Conservation (phyloP, 1,140 invertebrate species). For the Dendroctonus ponderosae region DNA sequence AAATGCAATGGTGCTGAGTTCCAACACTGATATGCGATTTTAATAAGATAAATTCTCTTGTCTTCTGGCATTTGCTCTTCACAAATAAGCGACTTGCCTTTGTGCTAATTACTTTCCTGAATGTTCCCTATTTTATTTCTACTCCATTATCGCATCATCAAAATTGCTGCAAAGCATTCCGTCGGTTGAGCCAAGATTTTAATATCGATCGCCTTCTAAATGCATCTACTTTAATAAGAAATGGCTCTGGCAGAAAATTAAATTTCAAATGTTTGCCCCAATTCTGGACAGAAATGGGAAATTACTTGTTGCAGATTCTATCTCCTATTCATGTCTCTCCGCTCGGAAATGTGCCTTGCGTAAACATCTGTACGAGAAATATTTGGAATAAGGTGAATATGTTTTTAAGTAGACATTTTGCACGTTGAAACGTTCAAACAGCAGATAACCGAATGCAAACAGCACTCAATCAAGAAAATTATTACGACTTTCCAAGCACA, state of each 20-base stretch:
- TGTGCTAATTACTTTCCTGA: constrained; percentile 3
- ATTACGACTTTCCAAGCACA: not conserved
- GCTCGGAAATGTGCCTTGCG: not conserved
- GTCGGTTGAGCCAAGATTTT: not conserved
- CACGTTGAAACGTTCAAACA: not conserved
- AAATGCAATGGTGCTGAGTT: no score
- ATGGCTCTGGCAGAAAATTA: constrained; percentile 9
- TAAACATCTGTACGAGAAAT: not conserved
- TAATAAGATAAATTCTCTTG: no score
- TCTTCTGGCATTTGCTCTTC: no score
- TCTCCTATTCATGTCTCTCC: not conserved
- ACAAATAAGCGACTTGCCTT: no score
- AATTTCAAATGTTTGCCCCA: constrained; percentile 4
- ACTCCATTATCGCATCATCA: constrained; percentile 12
- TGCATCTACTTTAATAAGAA: constrained; percentile 4
- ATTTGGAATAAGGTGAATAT: not conserved
- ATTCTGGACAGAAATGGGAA: constrained; percentile 1
- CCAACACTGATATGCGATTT: no score
- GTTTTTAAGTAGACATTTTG: not conserved
- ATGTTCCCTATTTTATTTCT: constrained; percentile 5
- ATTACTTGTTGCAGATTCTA: constrained; percentile 1
- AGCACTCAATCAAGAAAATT: not conserved
- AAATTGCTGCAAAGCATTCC: constrained; percentile 7
- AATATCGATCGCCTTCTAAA: constrained; percentile 9
- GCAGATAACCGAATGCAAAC: not conserved